These are phyloP conservation scores for Ooceraea biroi DNA, from an alignment of 1,140 invertebrate genomes.

Conservation along the genomic window DNA sequence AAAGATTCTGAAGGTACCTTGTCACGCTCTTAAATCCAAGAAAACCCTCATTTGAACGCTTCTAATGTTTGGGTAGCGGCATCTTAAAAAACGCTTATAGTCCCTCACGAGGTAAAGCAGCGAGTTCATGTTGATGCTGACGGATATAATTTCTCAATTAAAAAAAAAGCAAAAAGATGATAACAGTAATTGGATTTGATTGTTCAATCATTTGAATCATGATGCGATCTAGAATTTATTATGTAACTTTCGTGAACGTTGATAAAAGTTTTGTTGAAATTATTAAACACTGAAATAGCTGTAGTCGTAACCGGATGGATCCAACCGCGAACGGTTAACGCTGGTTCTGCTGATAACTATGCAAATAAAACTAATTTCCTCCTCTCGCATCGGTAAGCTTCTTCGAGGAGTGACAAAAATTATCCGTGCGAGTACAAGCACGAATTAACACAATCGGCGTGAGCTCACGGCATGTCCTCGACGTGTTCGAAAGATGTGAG, in stretches of 20 bases:
- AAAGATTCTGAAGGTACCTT: slow-evolving; percentile 93
- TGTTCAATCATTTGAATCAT: neutral
- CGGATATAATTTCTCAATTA: neutral
- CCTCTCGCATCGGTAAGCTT: neutral
- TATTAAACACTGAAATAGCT: neutral
- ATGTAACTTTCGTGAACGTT: neutral
- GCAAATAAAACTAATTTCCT: neutral
- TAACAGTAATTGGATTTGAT: neutral
- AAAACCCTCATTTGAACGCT: slow-evolving; percentile 16
- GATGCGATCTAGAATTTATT: neutral
- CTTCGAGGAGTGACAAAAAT: neutral
- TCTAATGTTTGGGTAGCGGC: slow-evolving; percentile 75
- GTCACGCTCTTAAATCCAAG: neutral
- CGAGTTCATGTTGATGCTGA: slow-evolving; percentile 65
- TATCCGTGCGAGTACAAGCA: neutral
- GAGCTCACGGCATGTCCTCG: slow-evolving; percentile 59
- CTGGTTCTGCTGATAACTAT: neutral
- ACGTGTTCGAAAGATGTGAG: slow-evolving; percentile 76
- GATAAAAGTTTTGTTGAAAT: neutral
- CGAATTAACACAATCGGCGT: slow-evolving; percentile 15
- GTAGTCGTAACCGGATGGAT: neutral
- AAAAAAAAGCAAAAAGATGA: neutral
- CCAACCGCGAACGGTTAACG: neutral
- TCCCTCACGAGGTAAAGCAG: slow-evolving; percentile 36
- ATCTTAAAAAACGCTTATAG: slow-evolving; percentile 74